phyloP scores from a whole-genome alignment of 1,140 invertebrate genomes.

The Grapholita molesta region DNA sequence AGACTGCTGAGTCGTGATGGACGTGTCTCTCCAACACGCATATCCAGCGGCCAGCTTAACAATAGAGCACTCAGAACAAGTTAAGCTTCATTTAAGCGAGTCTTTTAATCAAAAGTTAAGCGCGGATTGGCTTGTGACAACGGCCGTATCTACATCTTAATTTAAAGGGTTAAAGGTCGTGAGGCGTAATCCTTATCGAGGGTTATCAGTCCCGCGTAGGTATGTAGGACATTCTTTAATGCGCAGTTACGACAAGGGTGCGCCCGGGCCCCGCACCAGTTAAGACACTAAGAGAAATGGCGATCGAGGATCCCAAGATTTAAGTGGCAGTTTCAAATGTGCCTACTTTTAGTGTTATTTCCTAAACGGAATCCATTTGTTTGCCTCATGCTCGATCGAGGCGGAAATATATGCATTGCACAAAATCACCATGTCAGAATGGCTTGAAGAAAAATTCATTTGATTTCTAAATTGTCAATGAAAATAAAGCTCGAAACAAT shows the following conservation, averaged over 20 bases:
- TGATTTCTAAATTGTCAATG: neutral
- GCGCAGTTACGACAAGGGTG: constrained; percentile 57
- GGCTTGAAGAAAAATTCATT: constrained; percentile 46
- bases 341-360: constrained; percentile 77
- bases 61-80: constrained; percentile 11
- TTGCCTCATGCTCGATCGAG: constrained; percentile 64
- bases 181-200: constrained; percentile 23
- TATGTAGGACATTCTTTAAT: constrained; percentile 46
- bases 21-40: constrained; percentile 10
- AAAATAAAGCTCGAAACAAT: neutral
- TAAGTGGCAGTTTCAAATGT: constrained; percentile 75
- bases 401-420: constrained; percentile 62
- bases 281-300: constrained; percentile 71
- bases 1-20: constrained; percentile 9
- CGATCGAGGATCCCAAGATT: constrained; percentile 73
- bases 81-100: constrained; percentile 10
- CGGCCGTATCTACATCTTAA: constrained; percentile 10
- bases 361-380: constrained; percentile 75
- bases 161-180: constrained; percentile 7
- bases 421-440: constrained; percentile 50
- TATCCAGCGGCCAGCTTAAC: constrained; percentile 1
- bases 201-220: constrained; percentile 24
- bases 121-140: constrained; percentile 11
- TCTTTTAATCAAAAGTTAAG: constrained; percentile 17
- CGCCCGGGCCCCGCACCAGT: constrained; percentile 41